Evolutionary conservation across 2,888 invertebrate species (phyloP).

Genomic region (Eilema sororculum): DNA sequence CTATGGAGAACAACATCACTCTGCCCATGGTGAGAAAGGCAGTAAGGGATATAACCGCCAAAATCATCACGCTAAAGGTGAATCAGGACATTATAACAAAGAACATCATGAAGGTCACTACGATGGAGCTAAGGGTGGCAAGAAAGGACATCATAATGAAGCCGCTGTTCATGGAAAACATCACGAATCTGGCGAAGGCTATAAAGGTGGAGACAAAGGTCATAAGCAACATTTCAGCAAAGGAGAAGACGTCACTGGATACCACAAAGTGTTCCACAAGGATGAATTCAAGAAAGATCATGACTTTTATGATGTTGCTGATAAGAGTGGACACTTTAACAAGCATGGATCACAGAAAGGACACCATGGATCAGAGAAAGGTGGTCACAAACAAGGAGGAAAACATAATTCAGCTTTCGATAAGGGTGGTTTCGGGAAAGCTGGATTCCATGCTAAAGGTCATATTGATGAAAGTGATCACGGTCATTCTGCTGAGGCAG

Average conservation of each 20-base stretch:
- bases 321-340: constrained; percentile 89
- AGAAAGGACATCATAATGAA: constrained; percentile 84
- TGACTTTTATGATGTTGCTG: constrained; percentile 91
- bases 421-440: constrained; percentile 83
- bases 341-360: constrained; percentile 88
- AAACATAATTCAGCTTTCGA: constrained; percentile 84
- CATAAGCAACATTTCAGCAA: constrained; percentile 89
- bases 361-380: constrained; percentile 85
- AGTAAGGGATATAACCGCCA: constrained; percentile 85
- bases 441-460: constrained; percentile 88
- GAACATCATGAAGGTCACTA: constrained; percentile 85
- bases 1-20: constrained; percentile 80
- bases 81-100: constrained; percentile 85
- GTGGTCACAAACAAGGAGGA: constrained; percentile 86
- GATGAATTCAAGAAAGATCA: constrained; percentile 93
- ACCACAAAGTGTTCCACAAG: constrained; percentile 91
- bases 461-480: constrained; percentile 82
- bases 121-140: constrained; percentile 83
- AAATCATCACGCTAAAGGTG: constrained; percentile 85
- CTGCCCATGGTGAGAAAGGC: constrained; percentile 86
- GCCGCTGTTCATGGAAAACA: constrained; percentile 86
- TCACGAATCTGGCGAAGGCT: constrained; percentile 81
- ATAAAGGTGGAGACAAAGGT: constrained; percentile 87
- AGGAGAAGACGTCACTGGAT: constrained; percentile 90
- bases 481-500: constrained; percentile 87